Percentiles rank a stretch among this genome's conserved stretches.
These are phyloP conservation scores for Dysidea cf. avara DNA, from an alignment of 37 sponge, comb jelly and placozoan species.

Conservation along the genomic window DNA sequence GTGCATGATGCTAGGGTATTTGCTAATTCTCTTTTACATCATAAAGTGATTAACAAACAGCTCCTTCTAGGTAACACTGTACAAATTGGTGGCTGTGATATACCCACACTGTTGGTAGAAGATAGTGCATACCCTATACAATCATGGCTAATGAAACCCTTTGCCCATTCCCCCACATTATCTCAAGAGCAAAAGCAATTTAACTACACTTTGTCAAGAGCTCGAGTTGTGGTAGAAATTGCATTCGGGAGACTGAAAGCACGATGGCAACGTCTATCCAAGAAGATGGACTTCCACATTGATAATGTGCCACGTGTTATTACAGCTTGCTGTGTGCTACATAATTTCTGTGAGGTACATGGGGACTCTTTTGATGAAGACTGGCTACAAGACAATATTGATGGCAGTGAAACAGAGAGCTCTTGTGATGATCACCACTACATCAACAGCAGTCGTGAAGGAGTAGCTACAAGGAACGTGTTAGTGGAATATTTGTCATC, in stretches of 20 bases:
- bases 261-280: slow-evolving; percentile 7
- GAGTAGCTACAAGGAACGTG: too few relatives aligned
- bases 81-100: too few relatives aligned
- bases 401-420: too few relatives aligned
- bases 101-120: too few relatives aligned
- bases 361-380: slow-evolving; percentile 15
- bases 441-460: too few relatives aligned
- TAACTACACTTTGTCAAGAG: neutral
- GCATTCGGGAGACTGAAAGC: slow-evolving; percentile 28
- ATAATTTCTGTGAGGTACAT: slow-evolving; percentile 27
- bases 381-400: slow-evolving; percentile 14
- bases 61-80: too few relatives aligned
- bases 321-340: slow-evolving; percentile 17
- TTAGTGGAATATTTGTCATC: too few relatives aligned
- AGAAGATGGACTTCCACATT: slow-evolving; percentile 3
- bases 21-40: too few relatives aligned
- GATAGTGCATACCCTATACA: too few relatives aligned
- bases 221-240: slow-evolving; percentile 3
- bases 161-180: neutral
- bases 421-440: too few relatives aligned
- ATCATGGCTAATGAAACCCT: slow-evolving; percentile 7
- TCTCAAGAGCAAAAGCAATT: slow-evolving; percentile 2
- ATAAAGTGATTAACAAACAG: too few relatives aligned
- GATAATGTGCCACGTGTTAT: slow-evolving; percentile 11
- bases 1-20: too few relatives aligned